These are phyloP conservation scores for Asarcornis scutulata DNA, from an alignment of 2,113 vertebrate species.

Conservation along the genomic window DNA sequence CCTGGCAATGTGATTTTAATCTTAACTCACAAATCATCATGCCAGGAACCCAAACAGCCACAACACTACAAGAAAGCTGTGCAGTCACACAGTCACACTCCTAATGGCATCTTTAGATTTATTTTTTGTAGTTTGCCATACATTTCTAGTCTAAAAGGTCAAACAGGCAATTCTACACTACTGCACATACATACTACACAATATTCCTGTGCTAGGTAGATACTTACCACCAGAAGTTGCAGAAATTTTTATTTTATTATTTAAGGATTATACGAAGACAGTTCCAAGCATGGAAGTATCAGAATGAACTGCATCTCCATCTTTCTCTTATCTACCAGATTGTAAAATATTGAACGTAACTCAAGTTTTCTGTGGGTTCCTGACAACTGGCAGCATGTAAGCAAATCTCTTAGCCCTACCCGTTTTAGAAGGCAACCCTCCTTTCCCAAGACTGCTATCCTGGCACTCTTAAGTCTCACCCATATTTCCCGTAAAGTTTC, in stretches of 20 bases:
- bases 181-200: neutral
- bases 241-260: neutral
- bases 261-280: neutral
- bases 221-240: conserved; percentile 15
- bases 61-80: conserved; percentile 70
- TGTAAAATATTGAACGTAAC: neutral
- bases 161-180: neutral
- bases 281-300: neutral
- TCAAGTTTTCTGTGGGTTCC: neutral
- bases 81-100: neutral
- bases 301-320: neutral
- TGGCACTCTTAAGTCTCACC: neutral
- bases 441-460: neutral
- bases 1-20: conserved; percentile 99
- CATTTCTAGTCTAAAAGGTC: neutral
- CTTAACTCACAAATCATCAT: conserved; percentile 99
- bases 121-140: neutral
- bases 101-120: neutral
- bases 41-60: conserved; percentile 99
- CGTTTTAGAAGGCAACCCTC: neutral
- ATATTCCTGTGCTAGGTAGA: neutral
- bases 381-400: neutral
- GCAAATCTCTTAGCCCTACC: neutral
- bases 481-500: neutral
- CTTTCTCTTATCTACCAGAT: neutral